Base-by-base conservation (phyloP, 2,113 vertebrate species). In the Galeopterus variegatus region DNA sequence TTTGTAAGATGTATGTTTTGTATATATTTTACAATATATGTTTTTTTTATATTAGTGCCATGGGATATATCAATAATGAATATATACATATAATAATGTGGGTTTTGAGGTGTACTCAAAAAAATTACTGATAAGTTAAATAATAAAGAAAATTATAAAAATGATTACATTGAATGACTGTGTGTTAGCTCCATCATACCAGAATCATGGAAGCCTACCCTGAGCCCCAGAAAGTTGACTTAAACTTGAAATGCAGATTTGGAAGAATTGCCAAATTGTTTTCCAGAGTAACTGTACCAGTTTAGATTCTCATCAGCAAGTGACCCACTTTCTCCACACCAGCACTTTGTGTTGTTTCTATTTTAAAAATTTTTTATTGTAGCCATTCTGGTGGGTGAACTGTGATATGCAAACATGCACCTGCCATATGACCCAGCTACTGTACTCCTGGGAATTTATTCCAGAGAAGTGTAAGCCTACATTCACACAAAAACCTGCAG, bases 181-280 rank as follows among this genome's bases (percentile, higher is more conserved):
- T 24, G 9, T 73, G 70, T 60, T 58, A 41, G 8, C 0, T 24
- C 17, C 13, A 81, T 21, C 26, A 52, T 41, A 81, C 8, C 67
- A 82, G 18, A 56, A 41, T 76, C 2, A 5, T 28, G 10, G 0
- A 3, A 56, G 26, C 1, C 21, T 23, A 8, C 41, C 1, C 3
- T 52, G 28, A 67, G 5, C 4, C 50, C 10, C 17, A 23, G 65
- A 72, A 64, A 21, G 5, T 41, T 36, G 24, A 54, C 6, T 41
- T 77, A 70, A 91, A 67, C 8, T 50, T 95, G 2, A 77, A 72
- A 62, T 52, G 4, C 56, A 12, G 3, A 36, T 64, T 90, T 50
- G 6, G 81, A 85, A 12, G 9, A 90, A 45, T 1, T 24, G 13
- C 0, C 3, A 45, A 77, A 69, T 8, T 76, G 1, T 69, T 88